Base-by-base conservation (phyloP, 1,140 invertebrate species). In the Heliconius nattereri region DNA sequence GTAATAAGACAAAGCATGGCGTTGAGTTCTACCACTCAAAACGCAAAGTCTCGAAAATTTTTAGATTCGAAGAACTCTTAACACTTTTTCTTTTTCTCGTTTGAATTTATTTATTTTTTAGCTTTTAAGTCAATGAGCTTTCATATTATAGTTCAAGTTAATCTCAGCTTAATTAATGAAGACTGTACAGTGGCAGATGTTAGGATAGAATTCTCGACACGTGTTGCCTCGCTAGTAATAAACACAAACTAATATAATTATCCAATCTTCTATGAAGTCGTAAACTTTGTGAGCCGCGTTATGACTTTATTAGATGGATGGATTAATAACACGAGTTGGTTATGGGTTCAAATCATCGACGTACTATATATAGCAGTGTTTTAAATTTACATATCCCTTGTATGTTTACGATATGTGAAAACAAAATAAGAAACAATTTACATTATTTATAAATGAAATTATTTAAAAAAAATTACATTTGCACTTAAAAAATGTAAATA, bases 201-300 rank as follows among this genome's bases (percentile, higher is more conserved):
- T 60, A 11, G n/a, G 54, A 60, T 60, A 23, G 20, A 11, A 60
- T 60, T 60, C n/a, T 60, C 7, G 3, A n/a, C 54, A 60, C 54
- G 54, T 54, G 52, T 23, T 60, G 54, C 54, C 9, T 23, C 54
- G 20, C 7, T 8, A 60, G 54, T 60, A 60, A 11, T 60, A 60
- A 60, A 60, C 54, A 23, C n/a, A 23, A 57, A 57, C n/a, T 60
- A 60, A 60, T 60, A 60, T 60, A 60, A 60, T 60, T 60, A 60
- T 60, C 49, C 19, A 52, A 52, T 20, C 20, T 60, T 60, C 7
- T 60, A 60, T 60, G 54, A 52, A 52, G 49, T 52, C 49, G 0
- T 52, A 52, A 60, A 60, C 54, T 60, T 60, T 60, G 54, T 60
- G 11, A 60, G n/a, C 54, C n/a, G 9, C 54, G n/a, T 23, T 23